These are phyloP conservation scores for Apostichopus parvimensis DNA, from an alignment of 35 echinoderm and acorn worm genomes.

Conservation along the genomic window DNA sequence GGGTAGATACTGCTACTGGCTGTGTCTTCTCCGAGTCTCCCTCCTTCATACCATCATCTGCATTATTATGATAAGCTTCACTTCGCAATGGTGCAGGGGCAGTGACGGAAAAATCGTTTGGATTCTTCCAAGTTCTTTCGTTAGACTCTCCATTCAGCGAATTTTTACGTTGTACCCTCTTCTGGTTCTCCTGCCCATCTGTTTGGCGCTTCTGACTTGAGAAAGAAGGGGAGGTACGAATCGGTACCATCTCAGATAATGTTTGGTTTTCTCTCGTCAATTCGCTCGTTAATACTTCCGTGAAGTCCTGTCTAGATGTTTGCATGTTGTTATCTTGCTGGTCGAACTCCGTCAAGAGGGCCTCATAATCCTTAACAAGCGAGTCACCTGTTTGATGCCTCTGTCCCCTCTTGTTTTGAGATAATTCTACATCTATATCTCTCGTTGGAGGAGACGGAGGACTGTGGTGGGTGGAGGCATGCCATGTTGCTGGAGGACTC, in stretches of 20 bases:
- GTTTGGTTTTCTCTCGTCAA: neutral
- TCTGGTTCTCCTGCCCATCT: neutral
- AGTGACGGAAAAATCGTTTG: constrained; percentile 58
- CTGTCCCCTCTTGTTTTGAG: neutral
- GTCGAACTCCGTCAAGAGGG: neutral
- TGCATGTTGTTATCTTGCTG: constrained; percentile 11
- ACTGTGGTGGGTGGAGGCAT: neutral
- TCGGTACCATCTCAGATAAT: constrained; percentile 13
- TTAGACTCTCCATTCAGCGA: constrained; percentile 27
- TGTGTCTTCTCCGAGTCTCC: constrained; percentile 4
- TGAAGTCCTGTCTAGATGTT: no score
- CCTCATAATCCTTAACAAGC: constrained; percentile 36
- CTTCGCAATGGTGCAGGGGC: neutral
- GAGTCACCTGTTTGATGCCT: constrained; percentile 37
- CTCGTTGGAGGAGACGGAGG: constrained; percentile 54
- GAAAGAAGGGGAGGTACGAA: neutral
- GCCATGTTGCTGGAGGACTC: constrained; percentile 29
- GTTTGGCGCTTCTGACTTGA: neutral
- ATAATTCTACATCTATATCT: constrained; percentile 24
- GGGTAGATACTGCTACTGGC: neutral
- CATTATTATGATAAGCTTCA: constrained; percentile 7
- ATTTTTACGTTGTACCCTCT: constrained; percentile 52
- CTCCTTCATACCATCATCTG: neutral
- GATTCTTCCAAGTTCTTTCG: constrained; percentile 72
- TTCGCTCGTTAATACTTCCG: neutral